Evolutionary conservation across 2,113 vertebrate genomes (phyloP).

Genomic region (Etheostoma spectabile): DNA sequence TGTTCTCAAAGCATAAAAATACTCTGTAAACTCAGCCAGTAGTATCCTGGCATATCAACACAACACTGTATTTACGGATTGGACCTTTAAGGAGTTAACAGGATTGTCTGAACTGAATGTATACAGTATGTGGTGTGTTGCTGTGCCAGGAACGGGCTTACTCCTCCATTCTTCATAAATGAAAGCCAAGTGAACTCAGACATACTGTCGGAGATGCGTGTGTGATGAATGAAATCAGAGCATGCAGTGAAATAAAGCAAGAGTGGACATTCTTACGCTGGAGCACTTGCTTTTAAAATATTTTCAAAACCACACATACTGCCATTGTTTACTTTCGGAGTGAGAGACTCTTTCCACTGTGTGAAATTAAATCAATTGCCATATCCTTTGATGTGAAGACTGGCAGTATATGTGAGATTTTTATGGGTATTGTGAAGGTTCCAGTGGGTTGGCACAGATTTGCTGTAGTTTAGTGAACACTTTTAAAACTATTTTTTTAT

Average conservation of each 20-base stretch:
- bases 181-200: conserved; percentile 48
- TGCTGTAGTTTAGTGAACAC: not conserved
- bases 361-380: not conserved
- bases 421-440: not conserved
- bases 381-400: not conserved
- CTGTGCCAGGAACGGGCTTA: conserved; percentile 64
- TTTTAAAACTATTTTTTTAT: not conserved
- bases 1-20: conserved; percentile 61
- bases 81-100: conserved; percentile 67
- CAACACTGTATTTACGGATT: conserved; percentile 58
- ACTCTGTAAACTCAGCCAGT: conserved; percentile 56
- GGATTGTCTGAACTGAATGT: conserved; percentile 55
- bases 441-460: not conserved
- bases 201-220: conserved; percentile 30
- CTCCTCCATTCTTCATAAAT: conserved; percentile 43
- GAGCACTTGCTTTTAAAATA: conserved; percentile 28
- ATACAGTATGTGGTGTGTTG: conserved; percentile 46
- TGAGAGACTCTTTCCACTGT: not conserved
- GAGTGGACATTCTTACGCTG: conserved; percentile 1
- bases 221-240: conserved; percentile 39
- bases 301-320: not conserved
- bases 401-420: not conserved
- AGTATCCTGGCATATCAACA: conserved; percentile 49
- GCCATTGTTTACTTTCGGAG: not conserved
- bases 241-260: conserved; percentile 5